Conservation (phyloP, 2,113 vertebrate species). For the Athene cunicularia region DNA sequence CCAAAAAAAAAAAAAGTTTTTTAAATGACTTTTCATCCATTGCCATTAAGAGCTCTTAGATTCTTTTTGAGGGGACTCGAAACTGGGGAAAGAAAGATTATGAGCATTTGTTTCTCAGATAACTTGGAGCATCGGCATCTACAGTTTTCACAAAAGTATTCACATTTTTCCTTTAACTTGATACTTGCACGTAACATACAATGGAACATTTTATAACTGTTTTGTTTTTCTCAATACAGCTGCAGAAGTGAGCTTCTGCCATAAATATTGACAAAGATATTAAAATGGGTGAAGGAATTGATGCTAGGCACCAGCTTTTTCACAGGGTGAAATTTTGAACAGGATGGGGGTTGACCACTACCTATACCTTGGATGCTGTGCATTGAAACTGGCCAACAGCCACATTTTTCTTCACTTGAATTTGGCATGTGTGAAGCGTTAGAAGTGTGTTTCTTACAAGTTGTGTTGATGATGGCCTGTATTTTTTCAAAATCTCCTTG, state of each 20-base stretch:
- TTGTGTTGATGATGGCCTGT: background rate
- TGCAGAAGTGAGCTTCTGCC: background rate
- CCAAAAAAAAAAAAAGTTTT: background rate
- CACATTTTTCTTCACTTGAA: background rate
- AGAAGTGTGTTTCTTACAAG: background rate
- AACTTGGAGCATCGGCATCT: background rate
- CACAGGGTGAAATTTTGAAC: background rate
- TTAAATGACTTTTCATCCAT: background rate
- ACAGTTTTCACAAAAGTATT: background rate
- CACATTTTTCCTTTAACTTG: background rate
- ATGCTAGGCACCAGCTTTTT: background rate
- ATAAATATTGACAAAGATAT: background rate
- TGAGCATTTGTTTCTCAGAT: background rate
- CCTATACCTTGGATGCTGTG: background rate
- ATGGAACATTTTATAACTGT: background rate
- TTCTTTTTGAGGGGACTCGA: background rate
- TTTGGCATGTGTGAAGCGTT: background rate
- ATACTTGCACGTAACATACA: background rate
- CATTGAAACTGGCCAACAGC: background rate
- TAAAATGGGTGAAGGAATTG: background rate
- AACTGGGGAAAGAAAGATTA: background rate
- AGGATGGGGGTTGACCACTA: background rate
- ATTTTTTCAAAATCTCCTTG: background rate
- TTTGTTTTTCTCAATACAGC: background rate
- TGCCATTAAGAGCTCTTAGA: background rate